Conservation (phyloP, 2,888 invertebrate species). For the Aleiodes leptofemur region DNA sequence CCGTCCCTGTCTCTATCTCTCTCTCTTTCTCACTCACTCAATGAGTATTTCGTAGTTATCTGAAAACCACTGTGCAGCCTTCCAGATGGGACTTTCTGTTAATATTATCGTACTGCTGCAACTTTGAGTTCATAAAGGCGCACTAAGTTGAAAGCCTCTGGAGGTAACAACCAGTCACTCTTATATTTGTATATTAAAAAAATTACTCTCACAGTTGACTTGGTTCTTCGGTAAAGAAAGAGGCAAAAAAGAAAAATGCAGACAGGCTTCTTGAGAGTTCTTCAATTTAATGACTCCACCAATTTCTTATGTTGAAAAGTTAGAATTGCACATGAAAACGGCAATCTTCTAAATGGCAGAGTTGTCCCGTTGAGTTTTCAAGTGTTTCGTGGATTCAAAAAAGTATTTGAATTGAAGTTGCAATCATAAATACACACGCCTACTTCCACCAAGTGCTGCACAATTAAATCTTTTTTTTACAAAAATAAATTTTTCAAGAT, state of each 20-base stretch:
- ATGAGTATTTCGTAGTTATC: slow-evolving; percentile 34
- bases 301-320: neutral
- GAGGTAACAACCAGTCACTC: slow-evolving; percentile 8
- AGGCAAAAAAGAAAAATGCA: neutral
- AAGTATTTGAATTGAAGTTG: too few species aligned
- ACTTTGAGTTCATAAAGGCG: neutral
- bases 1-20: slow-evolving; percentile 34
- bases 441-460: too few species aligned
- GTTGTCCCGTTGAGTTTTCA: too few species aligned
- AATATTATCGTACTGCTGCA: slow-evolving; percentile 14
- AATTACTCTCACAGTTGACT: slow-evolving; percentile 12
- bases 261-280: neutral
- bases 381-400: too few species aligned
- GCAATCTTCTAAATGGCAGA: too few species aligned
- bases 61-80: slow-evolving; percentile 15
- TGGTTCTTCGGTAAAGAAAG: neutral
- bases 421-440: too few species aligned
- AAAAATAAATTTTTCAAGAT: too few species aligned
- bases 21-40: slow-evolving; percentile 40
- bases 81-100: slow-evolving; percentile 5
- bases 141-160: slow-evolving; percentile 23
- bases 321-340: too few species aligned
- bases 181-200: slow-evolving; percentile 3
- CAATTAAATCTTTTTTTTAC: too few species aligned
- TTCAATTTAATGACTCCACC: neutral